phyloP scores from a whole-genome alignment of 2,888 invertebrate genomes.

The Coelopa pilipes region DNA sequence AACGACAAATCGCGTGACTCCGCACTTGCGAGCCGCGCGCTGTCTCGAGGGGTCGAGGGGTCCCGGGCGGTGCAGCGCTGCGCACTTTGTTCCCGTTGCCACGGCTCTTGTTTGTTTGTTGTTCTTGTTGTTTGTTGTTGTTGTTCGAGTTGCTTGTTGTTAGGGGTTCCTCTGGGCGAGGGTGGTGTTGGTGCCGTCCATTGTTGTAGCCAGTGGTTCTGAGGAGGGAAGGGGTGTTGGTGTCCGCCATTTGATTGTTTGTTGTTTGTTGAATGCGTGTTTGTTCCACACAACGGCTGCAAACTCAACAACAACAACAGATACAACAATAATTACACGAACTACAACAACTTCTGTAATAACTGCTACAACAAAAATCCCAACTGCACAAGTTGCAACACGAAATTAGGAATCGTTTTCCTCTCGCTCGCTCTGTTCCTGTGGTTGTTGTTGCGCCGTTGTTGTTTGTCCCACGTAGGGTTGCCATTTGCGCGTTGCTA shows the following conservation, averaged over 20 bases:
- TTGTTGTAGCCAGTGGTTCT: too few species aligned
- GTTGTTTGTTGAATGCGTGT: slow-evolving; percentile 31
- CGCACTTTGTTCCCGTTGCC: slow-evolving; percentile 1
- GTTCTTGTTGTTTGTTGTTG: too few species aligned
- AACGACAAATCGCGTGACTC: slow-evolving; percentile 35
- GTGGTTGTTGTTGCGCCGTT: slow-evolving; percentile 17
- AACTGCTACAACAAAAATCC: background rate
- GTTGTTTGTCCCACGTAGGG: slow-evolving; percentile 17
- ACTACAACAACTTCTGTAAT: background rate
- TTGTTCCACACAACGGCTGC: slow-evolving; percentile 25
- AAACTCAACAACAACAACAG: background rate
- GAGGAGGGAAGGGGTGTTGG: too few species aligned
- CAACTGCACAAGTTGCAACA: slow-evolving; percentile 13
- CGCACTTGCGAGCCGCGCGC: slow-evolving; percentile 3
- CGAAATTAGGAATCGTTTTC: slow-evolving; percentile 17
- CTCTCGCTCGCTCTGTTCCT: slow-evolving; percentile 31
- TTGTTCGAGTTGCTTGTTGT: background rate
- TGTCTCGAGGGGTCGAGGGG: background rate
- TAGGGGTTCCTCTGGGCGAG: background rate
- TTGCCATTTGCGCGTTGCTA: background rate
- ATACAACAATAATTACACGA: slow-evolving; percentile 7
- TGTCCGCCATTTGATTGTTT: background rate
- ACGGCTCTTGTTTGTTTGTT: too few species aligned
- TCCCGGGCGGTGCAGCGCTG: background rate
- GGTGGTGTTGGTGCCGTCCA: background rate